These are phyloP conservation scores for Murina feae DNA, from an alignment of 2,113 vertebrate genomes.

Conservation along the genomic window DNA sequence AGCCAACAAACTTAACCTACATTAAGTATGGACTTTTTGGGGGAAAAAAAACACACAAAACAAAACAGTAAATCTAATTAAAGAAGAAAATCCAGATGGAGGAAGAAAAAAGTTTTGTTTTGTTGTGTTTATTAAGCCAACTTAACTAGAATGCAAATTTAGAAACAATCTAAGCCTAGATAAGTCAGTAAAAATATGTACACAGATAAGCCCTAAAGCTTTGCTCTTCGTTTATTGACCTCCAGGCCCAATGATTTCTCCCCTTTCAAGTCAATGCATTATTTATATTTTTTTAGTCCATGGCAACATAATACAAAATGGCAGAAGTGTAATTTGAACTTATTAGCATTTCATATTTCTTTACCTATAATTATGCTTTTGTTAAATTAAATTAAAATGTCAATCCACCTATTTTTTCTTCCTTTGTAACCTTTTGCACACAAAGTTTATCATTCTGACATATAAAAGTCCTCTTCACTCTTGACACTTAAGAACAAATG, in stretches of 20 bases:
- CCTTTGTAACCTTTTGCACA: constrained; percentile 63
- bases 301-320: constrained; percentile 29
- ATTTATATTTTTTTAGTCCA: not conserved
- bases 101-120: not conserved
- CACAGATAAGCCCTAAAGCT: not conserved
- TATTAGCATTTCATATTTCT: constrained; percentile 72
- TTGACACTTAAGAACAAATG: not conserved
- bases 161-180: not conserved
- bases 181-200: not conserved
- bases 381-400: constrained; percentile 73
- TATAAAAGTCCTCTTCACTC: constrained; percentile 51
- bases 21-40: not conserved
- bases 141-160: not conserved
- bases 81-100: not conserved
- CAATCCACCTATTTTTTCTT: constrained; percentile 57
- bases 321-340: constrained; percentile 55
- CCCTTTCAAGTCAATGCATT: not conserved
- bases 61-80: constrained; percentile 25
- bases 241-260: not conserved
- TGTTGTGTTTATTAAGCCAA: not conserved
- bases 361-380: constrained; percentile 62
- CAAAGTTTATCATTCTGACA: constrained; percentile 68
- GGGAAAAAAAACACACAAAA: too few relatives aligned
- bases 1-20: not conserved
- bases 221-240: not conserved